Evolutionary conservation across 2,113 vertebrate species (phyloP).

Genomic region (Atrichornis clamosus): DNA sequence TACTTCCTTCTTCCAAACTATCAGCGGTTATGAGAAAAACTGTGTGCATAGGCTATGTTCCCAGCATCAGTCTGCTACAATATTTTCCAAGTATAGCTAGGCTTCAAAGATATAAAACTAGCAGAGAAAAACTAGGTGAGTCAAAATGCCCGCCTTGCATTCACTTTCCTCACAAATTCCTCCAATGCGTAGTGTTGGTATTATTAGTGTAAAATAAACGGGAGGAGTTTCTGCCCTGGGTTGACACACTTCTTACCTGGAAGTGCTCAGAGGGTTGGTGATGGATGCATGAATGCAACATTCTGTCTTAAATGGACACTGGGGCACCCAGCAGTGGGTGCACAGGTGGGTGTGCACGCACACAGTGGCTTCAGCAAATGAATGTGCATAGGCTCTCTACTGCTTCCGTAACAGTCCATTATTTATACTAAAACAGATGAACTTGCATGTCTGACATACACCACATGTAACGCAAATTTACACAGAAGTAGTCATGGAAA

Average conservation of each 20-base stretch:
- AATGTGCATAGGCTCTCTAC: background rate
- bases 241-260: background rate
- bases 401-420: background rate
- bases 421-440: background rate
- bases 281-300: background rate
- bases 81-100: background rate
- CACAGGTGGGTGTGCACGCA: background rate
- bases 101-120: background rate
- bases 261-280: background rate
- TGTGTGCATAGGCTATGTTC: background rate
- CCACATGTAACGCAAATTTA: background rate
- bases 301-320: background rate
- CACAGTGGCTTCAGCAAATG: background rate
- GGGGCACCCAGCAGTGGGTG: background rate
- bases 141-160: background rate
- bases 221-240: background rate
- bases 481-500: background rate
- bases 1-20: background rate
- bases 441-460: background rate
- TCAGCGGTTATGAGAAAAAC: background rate
- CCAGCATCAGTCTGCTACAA: background rate
- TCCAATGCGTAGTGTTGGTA: background rate
- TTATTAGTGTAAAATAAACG: background rate
- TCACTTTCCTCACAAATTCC: background rate
- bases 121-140: background rate